These are phyloP conservation scores for Xiphorhynchus erythropygius DNA, from an alignment of 2,797 vertebrate species.

Conservation along the genomic window DNA sequence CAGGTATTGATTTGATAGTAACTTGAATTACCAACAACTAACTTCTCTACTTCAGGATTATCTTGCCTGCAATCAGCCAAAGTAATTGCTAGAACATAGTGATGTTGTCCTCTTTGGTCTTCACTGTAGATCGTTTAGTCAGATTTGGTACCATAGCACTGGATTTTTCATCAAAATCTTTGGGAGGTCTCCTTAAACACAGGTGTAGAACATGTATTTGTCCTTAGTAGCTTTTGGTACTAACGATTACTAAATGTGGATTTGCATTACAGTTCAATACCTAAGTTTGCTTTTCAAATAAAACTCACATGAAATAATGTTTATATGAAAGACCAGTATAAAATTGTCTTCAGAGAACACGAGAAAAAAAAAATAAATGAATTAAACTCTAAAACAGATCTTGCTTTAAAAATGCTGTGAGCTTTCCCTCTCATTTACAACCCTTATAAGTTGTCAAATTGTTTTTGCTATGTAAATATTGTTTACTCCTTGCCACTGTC, in stretches of 20 bases:
- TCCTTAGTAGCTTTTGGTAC: neutral
- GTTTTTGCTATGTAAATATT: conserved; percentile 63
- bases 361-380: neutral
- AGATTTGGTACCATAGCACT: neutral
- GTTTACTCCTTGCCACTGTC: conserved; percentile 55
- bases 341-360: neutral
- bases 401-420: neutral
- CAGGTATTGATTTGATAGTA: neutral
- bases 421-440: conserved; percentile 34
- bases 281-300: neutral
- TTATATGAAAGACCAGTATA: neutral
- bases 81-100: neutral
- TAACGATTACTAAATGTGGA: neutral
- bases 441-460: conserved; percentile 60
- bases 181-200: neutral
- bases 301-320: neutral
- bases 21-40: neutral
- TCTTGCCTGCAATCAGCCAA: neutral
- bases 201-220: neutral
- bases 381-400: neutral
- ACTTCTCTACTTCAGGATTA: neutral
- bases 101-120: neutral
- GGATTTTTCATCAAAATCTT: neutral
- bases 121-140: neutral
- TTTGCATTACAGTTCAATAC: neutral